Evolutionary conservation across 1,140 invertebrate species (phyloP).

Genomic region (Hypothenemus hampei): DNA sequence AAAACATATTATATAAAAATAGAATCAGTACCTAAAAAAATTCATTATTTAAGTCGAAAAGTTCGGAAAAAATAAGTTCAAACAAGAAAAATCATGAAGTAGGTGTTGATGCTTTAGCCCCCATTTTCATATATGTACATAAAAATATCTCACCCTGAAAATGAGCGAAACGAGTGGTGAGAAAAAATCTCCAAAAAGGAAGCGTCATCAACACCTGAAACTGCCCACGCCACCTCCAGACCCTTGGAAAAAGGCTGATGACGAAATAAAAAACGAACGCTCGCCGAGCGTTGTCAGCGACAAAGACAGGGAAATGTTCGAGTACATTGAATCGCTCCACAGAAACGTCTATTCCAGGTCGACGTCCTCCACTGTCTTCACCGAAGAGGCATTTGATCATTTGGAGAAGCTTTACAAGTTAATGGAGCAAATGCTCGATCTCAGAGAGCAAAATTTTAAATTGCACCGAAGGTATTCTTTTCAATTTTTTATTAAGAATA

Average conservation of each 20-base stretch:
- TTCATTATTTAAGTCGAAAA: no score
- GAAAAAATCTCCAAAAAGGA: slow-evolving; percentile 27
- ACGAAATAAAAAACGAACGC: slow-evolving; percentile 1
- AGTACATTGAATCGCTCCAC: slow-evolving; percentile 38
- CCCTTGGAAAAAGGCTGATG: not conserved
- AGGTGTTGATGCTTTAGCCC: no score
- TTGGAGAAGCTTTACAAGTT: slow-evolving; percentile 69
- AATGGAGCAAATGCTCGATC: slow-evolving; percentile 66
- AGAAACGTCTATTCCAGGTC: slow-evolving; percentile 30
- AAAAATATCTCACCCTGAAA: no score
- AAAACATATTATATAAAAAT: slow-evolving; percentile 12
- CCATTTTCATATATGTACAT: no score
- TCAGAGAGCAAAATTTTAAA: slow-evolving; percentile 65
- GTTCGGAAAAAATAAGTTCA: not conserved
- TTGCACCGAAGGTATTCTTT: slow-evolving; percentile 52
- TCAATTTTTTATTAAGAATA: not conserved
- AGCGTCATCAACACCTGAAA: slow-evolving; percentile 28
- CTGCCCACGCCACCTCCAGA: slow-evolving; percentile 35
- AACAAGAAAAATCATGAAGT: no score
- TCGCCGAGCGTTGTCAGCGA: slow-evolving; percentile 14
- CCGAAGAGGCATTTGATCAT: slow-evolving; percentile 64
- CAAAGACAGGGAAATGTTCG: slow-evolving; percentile 36
- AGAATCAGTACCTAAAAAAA: not conserved
- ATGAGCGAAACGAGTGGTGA: slow-evolving; percentile 7
- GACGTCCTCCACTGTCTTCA: slow-evolving; percentile 47